Conservation (phyloP, 2,888 invertebrate genomes). For the Drosophila setosimentum region DNA sequence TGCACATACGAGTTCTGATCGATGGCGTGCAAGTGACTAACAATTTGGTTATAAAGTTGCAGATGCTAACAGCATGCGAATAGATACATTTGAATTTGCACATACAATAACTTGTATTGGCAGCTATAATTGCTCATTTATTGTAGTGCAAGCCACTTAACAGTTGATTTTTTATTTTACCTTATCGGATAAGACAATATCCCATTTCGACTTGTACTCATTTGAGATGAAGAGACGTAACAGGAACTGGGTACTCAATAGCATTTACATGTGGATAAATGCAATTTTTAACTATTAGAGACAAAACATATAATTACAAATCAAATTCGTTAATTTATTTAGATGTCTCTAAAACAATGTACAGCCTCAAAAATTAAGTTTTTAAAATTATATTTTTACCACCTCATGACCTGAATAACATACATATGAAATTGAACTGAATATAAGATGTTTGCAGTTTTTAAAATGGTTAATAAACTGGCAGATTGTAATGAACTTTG, state of each 20-base stretch:
- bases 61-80: conserved; percentile 19
- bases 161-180: not conserved
- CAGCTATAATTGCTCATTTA: conserved; percentile 16
- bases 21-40: conserved; percentile 50
- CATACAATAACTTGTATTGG: conserved; percentile 22
- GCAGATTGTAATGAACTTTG: conserved; percentile 11
- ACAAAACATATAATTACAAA: not conserved
- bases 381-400: not conserved
- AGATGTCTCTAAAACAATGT: not conserved
- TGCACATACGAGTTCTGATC: conserved; percentile 63
- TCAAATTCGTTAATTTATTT: not conserved
- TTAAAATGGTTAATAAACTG: not conserved
- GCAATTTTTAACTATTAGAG: not conserved
- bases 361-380: not conserved
- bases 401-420: not conserved
- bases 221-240: not conserved
- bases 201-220: not conserved
- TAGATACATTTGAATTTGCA: conserved; percentile 22
- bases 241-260: not conserved
- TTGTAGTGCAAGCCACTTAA: not conserved
- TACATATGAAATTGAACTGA: not conserved
- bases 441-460: not conserved
- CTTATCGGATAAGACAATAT: not conserved
- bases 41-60: conserved; percentile 43
- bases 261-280: not conserved